Conservation (phyloP, 2,888 invertebrate genomes). For the Dolichomitus sp. region DNA sequence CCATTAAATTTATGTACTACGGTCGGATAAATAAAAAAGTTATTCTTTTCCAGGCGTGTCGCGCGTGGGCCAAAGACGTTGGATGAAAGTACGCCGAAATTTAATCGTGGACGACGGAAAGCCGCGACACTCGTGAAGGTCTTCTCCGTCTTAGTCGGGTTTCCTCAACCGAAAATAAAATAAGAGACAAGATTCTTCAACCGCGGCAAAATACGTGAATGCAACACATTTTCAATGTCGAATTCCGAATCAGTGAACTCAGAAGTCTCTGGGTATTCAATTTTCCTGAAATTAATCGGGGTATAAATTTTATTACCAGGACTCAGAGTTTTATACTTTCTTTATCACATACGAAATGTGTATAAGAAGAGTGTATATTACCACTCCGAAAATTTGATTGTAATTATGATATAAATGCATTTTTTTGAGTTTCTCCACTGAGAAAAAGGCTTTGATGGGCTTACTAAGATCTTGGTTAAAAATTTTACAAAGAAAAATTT, state of each 20-base stretch:
- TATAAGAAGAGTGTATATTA: too few species aligned
- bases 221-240: neutral
- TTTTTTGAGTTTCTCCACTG: too few species aligned
- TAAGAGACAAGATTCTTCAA: neutral
- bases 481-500: too few species aligned
- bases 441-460: too few species aligned
- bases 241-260: neutral
- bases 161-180: neutral
- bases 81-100: conserved; percentile 13
- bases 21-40: conserved; percentile 23
- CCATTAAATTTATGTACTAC: conserved; percentile 33
- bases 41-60: conserved; percentile 19
- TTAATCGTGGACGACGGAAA: conserved; percentile 5
- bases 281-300: too few species aligned
- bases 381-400: too few species aligned
- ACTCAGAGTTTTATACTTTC: too few species aligned
- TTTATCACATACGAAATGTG: too few species aligned
- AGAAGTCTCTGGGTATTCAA: neutral
- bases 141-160: neutral
- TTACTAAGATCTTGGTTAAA: too few species aligned
- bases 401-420: too few species aligned
- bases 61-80: conserved; percentile 13
- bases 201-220: neutral
- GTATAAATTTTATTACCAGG: too few species aligned
- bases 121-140: conserved; percentile 2